Evolutionary conservation across 1,140 invertebrate species (phyloP).

Genomic region (Agrypnia vestita): DNA sequence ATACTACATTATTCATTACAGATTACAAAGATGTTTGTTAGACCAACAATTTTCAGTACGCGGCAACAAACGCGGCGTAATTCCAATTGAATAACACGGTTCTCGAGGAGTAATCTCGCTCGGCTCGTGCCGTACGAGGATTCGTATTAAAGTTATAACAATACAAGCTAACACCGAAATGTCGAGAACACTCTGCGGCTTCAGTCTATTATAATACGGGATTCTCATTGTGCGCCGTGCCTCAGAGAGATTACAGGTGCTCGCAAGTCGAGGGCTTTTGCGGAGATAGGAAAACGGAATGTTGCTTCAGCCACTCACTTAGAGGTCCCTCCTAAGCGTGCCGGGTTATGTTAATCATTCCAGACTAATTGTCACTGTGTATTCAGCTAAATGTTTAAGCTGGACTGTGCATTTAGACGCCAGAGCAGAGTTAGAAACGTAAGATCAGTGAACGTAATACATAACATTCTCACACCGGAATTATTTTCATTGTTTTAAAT

Average conservation of each 20-base stretch:
- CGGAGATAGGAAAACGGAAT: conserved; percentile 47
- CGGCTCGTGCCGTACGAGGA: not conserved
- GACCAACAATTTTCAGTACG: no score
- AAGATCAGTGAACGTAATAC: no score
- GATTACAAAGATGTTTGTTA: no score
- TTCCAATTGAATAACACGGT: not conserved
- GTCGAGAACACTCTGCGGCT: conserved; percentile 33
- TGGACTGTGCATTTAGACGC: conserved; percentile 34
- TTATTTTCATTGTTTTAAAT: no score
- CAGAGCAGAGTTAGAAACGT: no score
- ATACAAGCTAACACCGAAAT: conserved; percentile 45
- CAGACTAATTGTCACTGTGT: conserved; percentile 44
- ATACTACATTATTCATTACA: no score
- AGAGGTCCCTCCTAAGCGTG: conserved; percentile 12
- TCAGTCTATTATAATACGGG: conserved; percentile 31
- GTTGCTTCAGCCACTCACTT: conserved; percentile 47
- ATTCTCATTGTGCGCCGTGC: conserved; percentile 31
- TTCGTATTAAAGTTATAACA: conserved; percentile 33
- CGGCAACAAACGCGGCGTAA: no score
- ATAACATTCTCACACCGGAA: no score
- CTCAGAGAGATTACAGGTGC: conserved; percentile 51
- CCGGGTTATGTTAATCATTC: conserved; percentile 35
- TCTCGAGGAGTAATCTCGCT: not conserved
- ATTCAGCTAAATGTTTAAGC: conserved; percentile 38
- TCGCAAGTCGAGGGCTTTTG: conserved; percentile 47